Percentiles rank a stretch among this genome's conserved stretches.
These are phyloP conservation scores for Nannospalax galili DNA, from an alignment of 2,113 vertebrate genomes.

Conservation along the genomic window DNA sequence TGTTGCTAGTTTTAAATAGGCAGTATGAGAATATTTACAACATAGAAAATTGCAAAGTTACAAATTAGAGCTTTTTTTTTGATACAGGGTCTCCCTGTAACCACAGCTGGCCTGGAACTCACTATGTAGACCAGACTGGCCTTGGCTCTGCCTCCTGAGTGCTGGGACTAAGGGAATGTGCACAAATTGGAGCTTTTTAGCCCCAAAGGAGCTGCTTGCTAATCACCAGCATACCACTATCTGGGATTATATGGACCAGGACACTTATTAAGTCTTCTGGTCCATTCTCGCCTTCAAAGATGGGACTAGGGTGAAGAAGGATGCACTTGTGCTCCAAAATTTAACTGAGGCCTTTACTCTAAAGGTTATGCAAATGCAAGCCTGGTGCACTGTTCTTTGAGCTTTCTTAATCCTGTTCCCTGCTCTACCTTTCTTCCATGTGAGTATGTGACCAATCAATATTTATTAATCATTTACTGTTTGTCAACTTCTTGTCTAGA, in stretches of 20 bases:
- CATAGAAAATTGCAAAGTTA: neutral
- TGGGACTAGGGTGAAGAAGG: neutral
- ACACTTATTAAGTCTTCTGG: neutral
- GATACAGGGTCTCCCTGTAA: too few relatives aligned
- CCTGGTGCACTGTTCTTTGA: neutral
- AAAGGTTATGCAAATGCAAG: neutral
- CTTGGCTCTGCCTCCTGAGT: too few relatives aligned
- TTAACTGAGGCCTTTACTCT: neutral
- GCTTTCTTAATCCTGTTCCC: neutral
- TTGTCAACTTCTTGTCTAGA: slow-evolving; percentile 42
- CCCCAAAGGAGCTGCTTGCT: neutral
- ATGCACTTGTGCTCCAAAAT: neutral
- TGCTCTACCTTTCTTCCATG: neutral
- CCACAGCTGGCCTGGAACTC: too few relatives aligned
- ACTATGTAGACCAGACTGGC: too few relatives aligned
- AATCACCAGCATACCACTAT: neutral
- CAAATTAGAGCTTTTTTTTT: too few relatives aligned
- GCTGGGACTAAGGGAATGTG: too few relatives aligned
- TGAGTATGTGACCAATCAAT: slow-evolving; percentile 27
- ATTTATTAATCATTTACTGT: slow-evolving; percentile 19
- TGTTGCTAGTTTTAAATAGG: neutral
- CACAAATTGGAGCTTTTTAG: too few relatives aligned
- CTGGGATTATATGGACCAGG: neutral
- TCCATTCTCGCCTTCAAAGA: neutral
- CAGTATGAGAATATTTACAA: neutral